Base-by-base conservation (phyloP, 2,888 invertebrate genomes). In the Schizaphis graminum region DNA sequence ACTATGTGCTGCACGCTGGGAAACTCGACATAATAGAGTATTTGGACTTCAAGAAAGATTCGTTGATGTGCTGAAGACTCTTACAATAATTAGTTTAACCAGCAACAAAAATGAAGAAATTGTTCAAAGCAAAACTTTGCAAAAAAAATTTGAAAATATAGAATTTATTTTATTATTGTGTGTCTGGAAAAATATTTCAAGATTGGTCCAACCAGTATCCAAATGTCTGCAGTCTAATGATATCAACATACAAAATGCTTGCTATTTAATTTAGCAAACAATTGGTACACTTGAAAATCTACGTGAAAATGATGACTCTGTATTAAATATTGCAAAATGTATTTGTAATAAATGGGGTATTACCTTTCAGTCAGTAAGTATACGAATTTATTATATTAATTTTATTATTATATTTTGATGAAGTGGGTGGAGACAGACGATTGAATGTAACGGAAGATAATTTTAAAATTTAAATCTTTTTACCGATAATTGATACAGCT, bases 131-230 rank as follows among this genome's bases (percentile, higher is more conserved):
- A 49, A 87, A 49, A 7, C 49, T 49, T 49, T 87, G 28, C 11
- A 53, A 87, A 88, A 88, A 86, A 56, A 89, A 88, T 56, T 89
- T 21, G 26, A 89, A 56, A 24, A 35, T 56, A 26, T 35, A 28
- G 56, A 89, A 56, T 87, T 87, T 87, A 13, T 87, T 87, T 49
- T 87, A 47, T 13, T 87, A 11, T 47, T 49, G 28, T 87, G 35
- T 53, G n/a, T 53, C 53, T 88, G 88, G 53, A 53, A 88, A 53
- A 53, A 88, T 53, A 88, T 88, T 87, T 88, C 53, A 88, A 53
- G 53, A 35, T 88, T 21, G 4, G 21, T 56, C 10, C 88, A 88
- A 88, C 35, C n/a, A 35, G 35, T 53, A 35, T 88, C 88, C 8
- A 88, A 88, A 88, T 53, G n/a, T 53, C 2, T 88, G 21, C 87